A percentile compares a stretch with the other conserved stretches of the same genome.
phyloP scores from a whole-genome alignment of 2,797 vertebrate species.

The Anniella stebbinsi region DNA sequence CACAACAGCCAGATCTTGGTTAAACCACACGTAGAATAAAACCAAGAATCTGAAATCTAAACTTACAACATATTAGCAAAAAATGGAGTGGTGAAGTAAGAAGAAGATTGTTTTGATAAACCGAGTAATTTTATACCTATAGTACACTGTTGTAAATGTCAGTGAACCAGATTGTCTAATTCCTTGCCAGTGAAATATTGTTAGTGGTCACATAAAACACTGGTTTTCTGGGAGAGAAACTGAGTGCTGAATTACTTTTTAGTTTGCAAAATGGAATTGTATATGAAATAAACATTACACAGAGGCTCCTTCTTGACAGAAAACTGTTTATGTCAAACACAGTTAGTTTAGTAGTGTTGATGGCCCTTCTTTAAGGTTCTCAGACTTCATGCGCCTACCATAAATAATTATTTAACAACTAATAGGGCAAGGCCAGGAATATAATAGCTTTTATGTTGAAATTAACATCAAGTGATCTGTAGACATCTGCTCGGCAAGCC shows the following conservation, averaged over 20 bases:
- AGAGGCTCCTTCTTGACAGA: conserved; percentile 55
- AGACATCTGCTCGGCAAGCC: conserved; percentile 80
- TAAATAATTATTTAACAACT: conserved; percentile 80
- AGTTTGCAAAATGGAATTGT: conserved; percentile 51
- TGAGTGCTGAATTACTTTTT: conserved; percentile 65
- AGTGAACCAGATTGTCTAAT: conserved; percentile 69
- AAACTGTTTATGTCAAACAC: conserved; percentile 72
- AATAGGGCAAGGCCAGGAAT: conserved; percentile 76
- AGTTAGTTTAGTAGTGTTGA: conserved; percentile 75
- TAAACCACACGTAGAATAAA: not conserved
- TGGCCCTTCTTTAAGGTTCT: conserved; percentile 63
- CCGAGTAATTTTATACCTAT: conserved; percentile 63
- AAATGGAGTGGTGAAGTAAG: conserved; percentile 62
- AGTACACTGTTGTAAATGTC: conserved; percentile 67
- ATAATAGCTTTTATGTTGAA: conserved; percentile 78
- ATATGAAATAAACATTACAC: conserved; percentile 59
- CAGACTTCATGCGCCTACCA: conserved; percentile 72
- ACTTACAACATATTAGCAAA: conserved; percentile 58
- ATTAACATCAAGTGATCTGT: conserved; percentile 76
- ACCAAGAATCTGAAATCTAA: conserved; percentile 43
- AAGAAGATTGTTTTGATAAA: conserved; percentile 72
- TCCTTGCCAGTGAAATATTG: conserved; percentile 68
- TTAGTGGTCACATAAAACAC: conserved; percentile 51
- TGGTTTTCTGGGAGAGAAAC: conserved; percentile 50
- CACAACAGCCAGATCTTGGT: not conserved